These are phyloP conservation scores for Ia io DNA, from an alignment of 2,113 vertebrate species.

Conservation along the genomic window DNA sequence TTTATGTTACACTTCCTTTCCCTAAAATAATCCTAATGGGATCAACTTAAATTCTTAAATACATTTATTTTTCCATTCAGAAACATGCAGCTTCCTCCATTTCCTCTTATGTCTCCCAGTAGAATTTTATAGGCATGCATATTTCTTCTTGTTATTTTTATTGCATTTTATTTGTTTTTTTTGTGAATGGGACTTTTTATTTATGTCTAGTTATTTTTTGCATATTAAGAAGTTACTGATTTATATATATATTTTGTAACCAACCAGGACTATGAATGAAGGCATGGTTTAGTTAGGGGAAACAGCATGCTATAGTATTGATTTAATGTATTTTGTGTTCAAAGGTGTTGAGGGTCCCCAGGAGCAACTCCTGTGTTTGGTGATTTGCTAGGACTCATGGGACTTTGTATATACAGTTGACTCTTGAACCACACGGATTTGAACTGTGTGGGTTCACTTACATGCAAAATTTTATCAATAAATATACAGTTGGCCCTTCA, in stretches of 20 bases:
- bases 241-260: neutral
- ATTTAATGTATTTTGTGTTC: neutral
- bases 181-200: neutral
- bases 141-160: neutral
- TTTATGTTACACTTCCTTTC: neutral
- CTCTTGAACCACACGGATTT: neutral
- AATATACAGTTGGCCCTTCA: neutral
- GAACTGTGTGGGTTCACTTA: neutral
- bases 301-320: neutral
- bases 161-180: neutral
- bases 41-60: constrained; percentile 2
- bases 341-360: neutral
- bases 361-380: neutral
- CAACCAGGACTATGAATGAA: neutral
- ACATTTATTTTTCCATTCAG: neutral
- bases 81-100: neutral
- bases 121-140: neutral
- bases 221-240: neutral
- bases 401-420: neutral
- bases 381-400: neutral
- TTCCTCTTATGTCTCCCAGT: neutral
- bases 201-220: neutral
- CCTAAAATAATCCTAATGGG: neutral
- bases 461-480: neutral
- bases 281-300: neutral